Conservation (phyloP, 2,888 invertebrate genomes). For the Campoletis raptor region DNA sequence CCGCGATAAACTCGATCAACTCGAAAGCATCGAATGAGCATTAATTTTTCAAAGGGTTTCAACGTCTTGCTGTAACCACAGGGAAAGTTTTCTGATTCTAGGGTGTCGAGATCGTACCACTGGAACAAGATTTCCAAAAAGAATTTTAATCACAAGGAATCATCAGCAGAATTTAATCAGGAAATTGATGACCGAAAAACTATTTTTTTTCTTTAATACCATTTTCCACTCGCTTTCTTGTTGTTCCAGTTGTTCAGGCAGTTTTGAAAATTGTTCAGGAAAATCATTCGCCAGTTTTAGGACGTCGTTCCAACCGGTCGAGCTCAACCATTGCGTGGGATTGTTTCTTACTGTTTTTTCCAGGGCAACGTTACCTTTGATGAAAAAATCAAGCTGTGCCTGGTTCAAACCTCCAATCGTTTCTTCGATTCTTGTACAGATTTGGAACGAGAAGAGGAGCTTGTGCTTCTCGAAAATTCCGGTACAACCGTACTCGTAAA, state of each 20-base stretch:
- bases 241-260: constrained; percentile 87
- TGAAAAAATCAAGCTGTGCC: constrained; percentile 94
- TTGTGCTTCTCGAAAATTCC: constrained; percentile 97
- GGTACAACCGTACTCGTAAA: constrained; percentile 96
- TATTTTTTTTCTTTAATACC: constrained; percentile 83
- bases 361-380: constrained; percentile 93
- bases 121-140: constrained; percentile 79
- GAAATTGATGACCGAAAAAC: neutral
- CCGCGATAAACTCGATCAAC: constrained; percentile 95
- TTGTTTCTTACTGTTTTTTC: constrained; percentile 89
- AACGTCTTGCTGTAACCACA: constrained; percentile 89
- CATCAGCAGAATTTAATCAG: neutral
- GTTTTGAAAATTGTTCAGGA: constrained; percentile 87
- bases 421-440: constrained; percentile 93
- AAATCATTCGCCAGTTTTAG: constrained; percentile 90
- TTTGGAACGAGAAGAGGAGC: constrained; percentile 95
- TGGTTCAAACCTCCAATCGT: constrained; percentile 88
- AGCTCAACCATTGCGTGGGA: constrained; percentile 91
- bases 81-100: constrained; percentile 91
- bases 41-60: constrained; percentile 89
- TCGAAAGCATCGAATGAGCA: constrained; percentile 95
- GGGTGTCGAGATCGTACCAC: constrained; percentile 95
- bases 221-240: constrained; percentile 89
- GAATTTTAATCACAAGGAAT: neutral
- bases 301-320: constrained; percentile 93